These are phyloP conservation scores for Halictus rubicundus DNA, from an alignment of 1,140 invertebrate genomes.

Conservation along the genomic window DNA sequence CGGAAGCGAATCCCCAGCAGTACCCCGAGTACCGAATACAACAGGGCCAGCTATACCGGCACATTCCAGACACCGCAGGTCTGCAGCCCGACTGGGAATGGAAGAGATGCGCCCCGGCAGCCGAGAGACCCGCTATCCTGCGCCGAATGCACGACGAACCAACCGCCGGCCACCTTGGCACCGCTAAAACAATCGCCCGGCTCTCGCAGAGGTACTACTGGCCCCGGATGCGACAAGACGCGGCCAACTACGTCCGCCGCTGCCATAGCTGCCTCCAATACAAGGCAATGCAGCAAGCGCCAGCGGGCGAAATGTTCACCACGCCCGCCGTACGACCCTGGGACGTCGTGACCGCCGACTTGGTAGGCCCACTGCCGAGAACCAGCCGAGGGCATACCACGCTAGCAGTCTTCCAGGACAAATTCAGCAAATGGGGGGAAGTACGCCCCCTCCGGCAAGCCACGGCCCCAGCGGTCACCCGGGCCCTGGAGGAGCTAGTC, in stretches of 20 bases:
- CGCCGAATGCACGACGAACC: neutral
- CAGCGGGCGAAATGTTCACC: neutral
- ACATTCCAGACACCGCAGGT: neutral
- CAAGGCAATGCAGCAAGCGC: neutral
- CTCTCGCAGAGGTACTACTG: neutral
- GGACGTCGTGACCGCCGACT: neutral
- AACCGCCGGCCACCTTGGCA: neutral
- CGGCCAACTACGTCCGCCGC: neutral
- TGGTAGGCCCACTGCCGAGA: neutral
- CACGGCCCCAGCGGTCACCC: neutral
- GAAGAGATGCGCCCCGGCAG: neutral
- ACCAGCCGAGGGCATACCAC: neutral
- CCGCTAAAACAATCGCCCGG: neutral
- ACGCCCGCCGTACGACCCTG: neutral
- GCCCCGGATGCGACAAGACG: neutral
- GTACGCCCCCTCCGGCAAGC: neutral
- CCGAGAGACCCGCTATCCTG: rapidly evolving
- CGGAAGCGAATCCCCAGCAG: no score
- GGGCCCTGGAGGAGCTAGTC: neutral
- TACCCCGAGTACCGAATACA: neutral
- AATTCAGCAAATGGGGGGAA: slow-evolving; percentile 1
- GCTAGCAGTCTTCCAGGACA: neutral
- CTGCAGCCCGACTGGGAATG: neutral
- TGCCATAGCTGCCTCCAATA: neutral
- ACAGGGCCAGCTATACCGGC: neutral